Evolutionary conservation across 2,888 invertebrate genomes (phyloP).

Genomic region (Drosophila lutescens): DNA sequence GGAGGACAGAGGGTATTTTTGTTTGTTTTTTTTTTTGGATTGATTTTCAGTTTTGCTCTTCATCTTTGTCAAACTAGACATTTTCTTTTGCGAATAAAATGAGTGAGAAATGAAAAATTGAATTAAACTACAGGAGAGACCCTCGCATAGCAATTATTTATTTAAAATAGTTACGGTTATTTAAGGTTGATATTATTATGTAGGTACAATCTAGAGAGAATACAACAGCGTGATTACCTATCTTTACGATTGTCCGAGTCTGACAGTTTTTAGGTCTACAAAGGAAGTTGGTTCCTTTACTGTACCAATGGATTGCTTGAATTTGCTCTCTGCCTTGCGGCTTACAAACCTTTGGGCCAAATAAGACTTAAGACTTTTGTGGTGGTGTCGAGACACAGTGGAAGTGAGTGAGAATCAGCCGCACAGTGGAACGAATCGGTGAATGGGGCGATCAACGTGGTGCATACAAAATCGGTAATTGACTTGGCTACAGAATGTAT

Average conservation of each 20-base stretch:
- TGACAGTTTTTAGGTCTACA: constrained; percentile 24
- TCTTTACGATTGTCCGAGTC: constrained; percentile 42
- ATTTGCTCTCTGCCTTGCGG: constrained; percentile 45
- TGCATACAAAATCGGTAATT: constrained; percentile 7
- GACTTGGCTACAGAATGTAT: no score
- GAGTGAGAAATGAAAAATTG: constrained; percentile 59
- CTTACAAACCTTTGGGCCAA: constrained; percentile 68
- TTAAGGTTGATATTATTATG: constrained; percentile 43
- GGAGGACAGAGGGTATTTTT: constrained; percentile 74
- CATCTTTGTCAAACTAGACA: constrained; percentile 55
- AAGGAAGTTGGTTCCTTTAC: constrained; percentile 17
- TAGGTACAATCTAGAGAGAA: constrained; percentile 59
- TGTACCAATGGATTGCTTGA: constrained; percentile 16
- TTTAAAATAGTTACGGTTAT: constrained; percentile 36
- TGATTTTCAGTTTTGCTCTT: constrained; percentile 45
- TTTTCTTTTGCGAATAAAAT: constrained; percentile 31
- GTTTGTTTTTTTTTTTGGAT: constrained; percentile 43
- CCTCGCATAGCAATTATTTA: constrained; percentile 61
- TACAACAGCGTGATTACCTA: constrained; percentile 68
- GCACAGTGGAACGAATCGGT: constrained; percentile 56
- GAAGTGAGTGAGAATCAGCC: constrained; percentile 44
- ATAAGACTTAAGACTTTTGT: constrained; percentile 39
- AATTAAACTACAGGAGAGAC: constrained; percentile 68
- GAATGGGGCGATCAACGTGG: constrained; percentile 34
- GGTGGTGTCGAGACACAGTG: constrained; percentile 38